Conservation (phyloP, 2,888 invertebrate genomes). For the Tetheella fluctuosa region DNA sequence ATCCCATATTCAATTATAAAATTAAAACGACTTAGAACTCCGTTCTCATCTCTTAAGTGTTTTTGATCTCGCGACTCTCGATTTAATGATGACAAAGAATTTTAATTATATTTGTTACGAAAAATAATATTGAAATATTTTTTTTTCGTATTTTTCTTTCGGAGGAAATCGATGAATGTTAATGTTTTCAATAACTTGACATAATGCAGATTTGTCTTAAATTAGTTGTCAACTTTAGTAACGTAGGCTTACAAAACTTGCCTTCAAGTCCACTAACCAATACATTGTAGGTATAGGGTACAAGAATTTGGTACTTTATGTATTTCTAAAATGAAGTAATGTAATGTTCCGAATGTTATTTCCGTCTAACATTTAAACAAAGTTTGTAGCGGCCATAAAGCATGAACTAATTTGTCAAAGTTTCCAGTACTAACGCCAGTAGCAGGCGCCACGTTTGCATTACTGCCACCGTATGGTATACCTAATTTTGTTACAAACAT, state of each 20-base stretch:
- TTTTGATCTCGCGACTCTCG: conserved; percentile 40
- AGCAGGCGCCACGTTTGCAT: conserved; percentile 34
- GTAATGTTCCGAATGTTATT: conserved; percentile 33
- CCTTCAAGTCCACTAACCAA: too few relatives aligned
- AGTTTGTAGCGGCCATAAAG: conserved; percentile 66
- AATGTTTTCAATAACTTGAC: neutral
- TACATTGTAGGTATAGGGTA: too few relatives aligned
- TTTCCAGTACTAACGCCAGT: conserved; percentile 56
- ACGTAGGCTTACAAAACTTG: too few relatives aligned
- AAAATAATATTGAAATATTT: conserved; percentile 9
- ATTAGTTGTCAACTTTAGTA: too few relatives aligned
- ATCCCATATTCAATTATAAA: conserved; percentile 3
- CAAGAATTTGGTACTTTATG: neutral
- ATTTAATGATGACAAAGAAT: conserved; percentile 43
- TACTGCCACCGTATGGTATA: conserved; percentile 28
- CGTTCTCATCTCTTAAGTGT: conserved; percentile 27
- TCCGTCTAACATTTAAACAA: conserved; percentile 50
- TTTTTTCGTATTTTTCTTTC: neutral
- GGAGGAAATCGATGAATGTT: neutral
- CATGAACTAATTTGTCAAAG: conserved; percentile 77
- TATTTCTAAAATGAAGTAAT: conserved; percentile 19
- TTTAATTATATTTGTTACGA: conserved; percentile 34
- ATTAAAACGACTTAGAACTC: conserved; percentile 17
- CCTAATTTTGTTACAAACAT: neutral
- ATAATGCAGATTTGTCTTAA: neutral